Base-by-base conservation (phyloP, 2,113 vertebrate species). In the Isichthys henryi region DNA sequence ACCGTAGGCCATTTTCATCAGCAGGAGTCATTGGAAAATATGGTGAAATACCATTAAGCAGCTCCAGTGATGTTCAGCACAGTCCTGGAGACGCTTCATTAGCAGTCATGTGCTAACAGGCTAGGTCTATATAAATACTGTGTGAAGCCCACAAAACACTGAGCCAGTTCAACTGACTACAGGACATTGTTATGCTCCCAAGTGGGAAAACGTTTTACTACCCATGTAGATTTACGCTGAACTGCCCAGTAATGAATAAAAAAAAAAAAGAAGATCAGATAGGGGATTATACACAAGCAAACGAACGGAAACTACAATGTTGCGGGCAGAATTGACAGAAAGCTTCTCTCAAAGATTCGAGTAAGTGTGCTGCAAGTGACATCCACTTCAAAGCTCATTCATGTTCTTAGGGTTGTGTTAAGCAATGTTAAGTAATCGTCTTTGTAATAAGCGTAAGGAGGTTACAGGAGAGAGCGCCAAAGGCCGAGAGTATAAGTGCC, bases 1-100 rank as follows among this genome's bases (percentile, higher is more conserved):
- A 23, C 82, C 10, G 39, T 53, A 89, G 83, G 77, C 52, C 50
- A 13, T 85, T 89, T 89, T 48, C 43, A 52, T 58, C 50, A 89
- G 23, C 53, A 45, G 35, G 10, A 84, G 43, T 62, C 43, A 23
- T 46, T 45, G 23, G 39, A 58, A 88, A 21, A 43, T 62, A 45
- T 62, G 35, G 56, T 39, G 53, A 48, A 43, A 88, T 6, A 17
- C 17, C 86, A 62, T 62, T 62, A 88, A 5, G 31, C 85, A 53
- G 87, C 39, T 62, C 5, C 7, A 66, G 23, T 87, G n/a, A 17
- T 46, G 87, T 11, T 17, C 58, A 7, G 58, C 50, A 46, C n/a
- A 45, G 43, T 31, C 8, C 88, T 48, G 23, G 53, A 89, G 43
- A 39, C 21, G 6, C 5, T 56, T 9, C 53, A 13, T 62, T 66